Evolutionary conservation across 2,888 invertebrate genomes (phyloP), one percentile per base, ranked within the genome.

Genomic region (Hyalella azteca): DNA sequence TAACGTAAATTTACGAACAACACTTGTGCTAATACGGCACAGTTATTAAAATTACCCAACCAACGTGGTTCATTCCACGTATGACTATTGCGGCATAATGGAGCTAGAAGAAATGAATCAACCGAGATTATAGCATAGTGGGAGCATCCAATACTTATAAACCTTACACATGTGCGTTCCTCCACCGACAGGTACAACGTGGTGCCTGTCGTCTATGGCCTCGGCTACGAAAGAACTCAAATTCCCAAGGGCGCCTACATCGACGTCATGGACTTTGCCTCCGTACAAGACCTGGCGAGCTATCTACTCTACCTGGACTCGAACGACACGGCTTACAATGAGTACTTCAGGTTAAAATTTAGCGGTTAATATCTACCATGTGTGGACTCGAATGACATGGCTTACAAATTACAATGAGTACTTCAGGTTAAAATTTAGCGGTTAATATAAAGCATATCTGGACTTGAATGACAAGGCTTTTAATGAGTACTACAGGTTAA

Each of bases 181-280:
- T n/a, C n/a, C n/a, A n/a, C n/a, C 15, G 3, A 13, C 76, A 81
- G 81, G 11, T 79, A 84, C 22, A 81, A 86, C 50, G 84, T 87
- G 15, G 84, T 87, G 15, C 87, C 87, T 0, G 83, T 88, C 5
- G 87, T 87, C 2, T 86, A 86, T 66, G 87, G 87, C 0, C 84
- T 86, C 13, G 86, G 85, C 0, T 85, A 87, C 79, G 87, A 88
- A 78, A 82, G 83, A 1, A 19, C 40, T n/a, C 79, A 86, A 5
- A 85, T 86, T 2, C 88, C 88, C 0, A 83, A 85, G 22, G 85
- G 84, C 22, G 86, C 87, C 3, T 87, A 85, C 83, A 87, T 88
- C 73, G 85, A 87, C 81, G 87, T 86, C 0, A 83, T 85, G 4
- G 85, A 86, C 36, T 88, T 87, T 79, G 66, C 83, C 4, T 83